Percentiles rank a stretch among this genome's conserved stretches.
phyloP scores from a whole-genome alignment of 2,797 vertebrate genomes.

The Neosilurus mollespiculum region DNA sequence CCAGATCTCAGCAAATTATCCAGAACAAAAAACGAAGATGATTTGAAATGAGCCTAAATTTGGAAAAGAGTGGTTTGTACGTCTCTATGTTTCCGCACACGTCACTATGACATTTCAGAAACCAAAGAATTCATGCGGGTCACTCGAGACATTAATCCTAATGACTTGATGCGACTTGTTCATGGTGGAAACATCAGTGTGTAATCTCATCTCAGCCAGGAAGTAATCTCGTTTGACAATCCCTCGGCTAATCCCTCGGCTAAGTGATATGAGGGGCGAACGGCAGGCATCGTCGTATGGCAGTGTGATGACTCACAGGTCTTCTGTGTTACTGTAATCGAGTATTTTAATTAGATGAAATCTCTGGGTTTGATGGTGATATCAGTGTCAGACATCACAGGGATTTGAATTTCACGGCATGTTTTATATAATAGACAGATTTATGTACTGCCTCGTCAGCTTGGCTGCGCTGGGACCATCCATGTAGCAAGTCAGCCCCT shows the following conservation, averaged over 20 bases:
- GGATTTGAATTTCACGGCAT: neutral
- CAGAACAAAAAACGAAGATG: no score
- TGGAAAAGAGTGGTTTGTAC: neutral
- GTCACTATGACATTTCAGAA: neutral
- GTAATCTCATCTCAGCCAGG: conserved; percentile 65
- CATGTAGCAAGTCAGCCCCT: neutral
- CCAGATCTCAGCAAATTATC: neutral
- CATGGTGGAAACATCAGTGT: conserved; percentile 39
- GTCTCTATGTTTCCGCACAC: neutral
- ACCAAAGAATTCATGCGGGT: neutral
- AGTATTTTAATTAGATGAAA: neutral
- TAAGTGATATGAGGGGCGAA: conserved; percentile 63
- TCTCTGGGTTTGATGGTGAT: neutral
- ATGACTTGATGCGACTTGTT: conserved; percentile 5
- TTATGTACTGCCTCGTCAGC: no score
- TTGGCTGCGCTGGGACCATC: no score
- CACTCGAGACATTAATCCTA: conserved; percentile 4
- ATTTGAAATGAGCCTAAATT: no score
- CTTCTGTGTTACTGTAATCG: conserved; percentile 55
- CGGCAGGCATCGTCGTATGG: conserved; percentile 62
- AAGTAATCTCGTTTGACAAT: conserved; percentile 67
- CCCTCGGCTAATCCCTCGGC: conserved; percentile 66
- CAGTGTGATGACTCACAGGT: conserved; percentile 63
- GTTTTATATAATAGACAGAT: neutral
- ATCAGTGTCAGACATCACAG: neutral